Evolutionary conservation across 2,113 vertebrate species (phyloP), one percentile per base, ranked within the genome.

Genomic region (Myotis brandtii): DNA sequence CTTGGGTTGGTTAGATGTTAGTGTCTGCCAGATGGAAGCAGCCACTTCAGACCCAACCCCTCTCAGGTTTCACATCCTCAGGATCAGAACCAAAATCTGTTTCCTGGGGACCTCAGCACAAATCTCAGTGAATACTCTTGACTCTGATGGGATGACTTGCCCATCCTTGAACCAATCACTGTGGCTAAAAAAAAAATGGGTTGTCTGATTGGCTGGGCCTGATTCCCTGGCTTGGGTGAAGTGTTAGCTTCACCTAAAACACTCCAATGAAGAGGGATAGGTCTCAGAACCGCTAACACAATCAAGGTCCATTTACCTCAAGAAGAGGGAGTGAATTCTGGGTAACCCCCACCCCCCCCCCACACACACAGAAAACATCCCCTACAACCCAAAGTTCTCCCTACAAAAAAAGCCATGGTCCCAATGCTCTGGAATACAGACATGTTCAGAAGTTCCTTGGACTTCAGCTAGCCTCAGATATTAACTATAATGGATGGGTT

Each of bases 381-480:
- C 25, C 21, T 66, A 13, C 7, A 5, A 54, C 27, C 4, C 5
- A n/a, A n/a, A 5, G 1, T 5, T n/a, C 30, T 64, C 32, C 2
- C 87, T 17, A 25, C 0, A 21, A 62, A 62, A 30, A 73, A 27
- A 16, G 10, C 30, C 34, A 2, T 21, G 9, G 34, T 46, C 13
- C 37, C 50, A 21, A 46, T 0, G 12, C 18, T n/a, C 43, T 37
- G 48, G 4, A 8, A 27, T 56, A 20, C 0, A 86, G 34, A 72
- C 21, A 25, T 25, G 7, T 21, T 90, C 21, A 50, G n/a, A 82
- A 80, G 4, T 62, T 16, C 27, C 7, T 25, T 90, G 37, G 13
- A 62, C 25, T 18, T 84, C 23, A 83, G 75, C 9, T 43, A 66
- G 50, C n/a, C 18, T 90, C 50, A 67, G 18, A 79, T 73, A 64